These are phyloP conservation scores for Leucoraja erinaceus DNA, from an alignment of 2,113 vertebrate species.

Conservation along the genomic window DNA sequence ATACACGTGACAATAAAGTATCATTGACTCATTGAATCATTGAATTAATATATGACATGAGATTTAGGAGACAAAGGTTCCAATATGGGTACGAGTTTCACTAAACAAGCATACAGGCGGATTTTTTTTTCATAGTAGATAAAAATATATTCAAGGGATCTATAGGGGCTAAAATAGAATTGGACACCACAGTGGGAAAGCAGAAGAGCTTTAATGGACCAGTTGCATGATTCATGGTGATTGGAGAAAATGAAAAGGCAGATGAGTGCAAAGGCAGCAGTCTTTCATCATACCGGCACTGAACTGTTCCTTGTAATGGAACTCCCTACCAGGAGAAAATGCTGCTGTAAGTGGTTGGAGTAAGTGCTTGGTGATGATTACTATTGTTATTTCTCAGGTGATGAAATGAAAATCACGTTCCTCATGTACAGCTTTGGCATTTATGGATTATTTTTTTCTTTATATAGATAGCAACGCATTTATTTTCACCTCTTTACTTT, in stretches of 20 bases:
- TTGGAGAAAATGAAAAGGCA: constrained; percentile 10
- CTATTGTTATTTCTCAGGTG: constrained; percentile 12
- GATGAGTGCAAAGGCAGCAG: background rate
- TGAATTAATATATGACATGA: background rate
- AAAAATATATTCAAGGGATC: background rate
- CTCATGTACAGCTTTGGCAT: background rate
- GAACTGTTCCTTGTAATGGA: constrained; percentile 5
- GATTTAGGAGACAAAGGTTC: background rate
- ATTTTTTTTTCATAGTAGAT: background rate
- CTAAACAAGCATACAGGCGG: background rate
- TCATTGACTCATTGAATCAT: background rate
- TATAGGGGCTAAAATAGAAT: constrained; percentile 9
- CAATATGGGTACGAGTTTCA: background rate
- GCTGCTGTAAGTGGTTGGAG: background rate
- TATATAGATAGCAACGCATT: background rate
- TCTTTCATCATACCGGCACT: background rate
- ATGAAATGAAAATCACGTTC: constrained; percentile 21
- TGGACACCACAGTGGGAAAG: background rate
- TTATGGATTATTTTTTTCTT: background rate
- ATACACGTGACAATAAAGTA: no score
- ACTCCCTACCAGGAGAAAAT: background rate
- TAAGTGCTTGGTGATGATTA: constrained; percentile 3
- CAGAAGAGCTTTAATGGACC: constrained; percentile 2
- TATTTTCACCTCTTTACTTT: background rate
- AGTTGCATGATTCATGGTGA: constrained; percentile 5